These are phyloP conservation scores for Watsonalla cultraria DNA, from an alignment of 2,888 invertebrate genomes.

Conservation along the genomic window DNA sequence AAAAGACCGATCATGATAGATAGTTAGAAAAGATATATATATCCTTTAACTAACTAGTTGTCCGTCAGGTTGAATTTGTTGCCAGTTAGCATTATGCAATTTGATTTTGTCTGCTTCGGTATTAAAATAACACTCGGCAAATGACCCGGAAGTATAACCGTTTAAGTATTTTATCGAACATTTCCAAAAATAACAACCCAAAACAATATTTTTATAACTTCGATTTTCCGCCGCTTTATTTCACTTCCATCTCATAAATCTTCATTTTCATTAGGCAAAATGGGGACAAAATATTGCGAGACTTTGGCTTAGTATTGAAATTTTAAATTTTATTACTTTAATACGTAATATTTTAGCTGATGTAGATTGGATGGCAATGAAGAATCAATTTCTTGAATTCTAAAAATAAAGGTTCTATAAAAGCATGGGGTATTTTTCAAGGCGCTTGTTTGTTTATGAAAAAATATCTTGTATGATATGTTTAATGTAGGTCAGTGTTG, in stretches of 20 bases:
- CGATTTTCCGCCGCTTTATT: conserved; percentile 2
- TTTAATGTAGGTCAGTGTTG: conserved; percentile 31
- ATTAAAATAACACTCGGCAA: neutral
- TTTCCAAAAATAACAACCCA: neutral
- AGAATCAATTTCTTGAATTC: too few species aligned
- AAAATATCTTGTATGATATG: conserved; percentile 21
- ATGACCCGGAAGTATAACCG: neutral
- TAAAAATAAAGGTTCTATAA: too few species aligned
- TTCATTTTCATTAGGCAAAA: conserved; percentile 30
- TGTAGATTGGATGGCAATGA: too few species aligned
- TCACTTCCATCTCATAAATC: conserved; percentile 24
- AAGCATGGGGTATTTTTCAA: too few species aligned
- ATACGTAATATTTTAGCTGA: neutral
- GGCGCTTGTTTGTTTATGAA: neutral
- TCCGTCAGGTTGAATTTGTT: too few species aligned
- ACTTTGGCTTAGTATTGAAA: conserved; percentile 12
- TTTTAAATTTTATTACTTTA: conserved; percentile 5
- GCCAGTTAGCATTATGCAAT: too few species aligned
- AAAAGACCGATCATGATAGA: too few species aligned
- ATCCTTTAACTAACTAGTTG: too few species aligned
- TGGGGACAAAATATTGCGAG: conserved; percentile 20
- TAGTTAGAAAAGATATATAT: too few species aligned
- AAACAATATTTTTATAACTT: neutral
- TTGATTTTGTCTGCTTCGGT: too few species aligned
- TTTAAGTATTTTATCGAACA: neutral